These are phyloP conservation scores for Beris morrisii DNA, from an alignment of 2,888 invertebrate genomes.

Conservation along the genomic window DNA sequence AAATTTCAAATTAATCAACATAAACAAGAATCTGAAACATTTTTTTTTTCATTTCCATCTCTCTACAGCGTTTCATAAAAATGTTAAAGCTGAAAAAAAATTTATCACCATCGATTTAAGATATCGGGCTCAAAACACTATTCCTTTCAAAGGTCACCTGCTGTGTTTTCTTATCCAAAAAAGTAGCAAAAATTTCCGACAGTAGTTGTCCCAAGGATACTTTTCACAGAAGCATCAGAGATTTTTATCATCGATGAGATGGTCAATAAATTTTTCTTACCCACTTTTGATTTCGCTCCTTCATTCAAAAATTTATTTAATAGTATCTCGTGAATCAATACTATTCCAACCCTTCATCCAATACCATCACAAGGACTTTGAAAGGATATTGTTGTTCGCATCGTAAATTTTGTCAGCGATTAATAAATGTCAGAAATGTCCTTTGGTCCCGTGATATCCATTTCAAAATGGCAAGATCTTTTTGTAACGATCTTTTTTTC, in stretches of 20 bases:
- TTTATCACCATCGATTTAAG: constrained; percentile 7
- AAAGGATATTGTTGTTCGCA: constrained; percentile 13
- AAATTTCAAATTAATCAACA: constrained; percentile 14
- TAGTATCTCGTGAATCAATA: not conserved
- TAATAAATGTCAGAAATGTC: constrained; percentile 3
- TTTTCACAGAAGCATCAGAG: constrained; percentile 13
- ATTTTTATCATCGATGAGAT: constrained; percentile 4
- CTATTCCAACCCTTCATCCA: constrained; percentile 2
- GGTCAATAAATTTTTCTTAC: constrained; percentile 8
- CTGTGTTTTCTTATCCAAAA: not conserved
- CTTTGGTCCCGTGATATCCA: not conserved
- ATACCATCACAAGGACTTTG: not conserved
- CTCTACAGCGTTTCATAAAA: not conserved
- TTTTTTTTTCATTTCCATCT: constrained; percentile 4
- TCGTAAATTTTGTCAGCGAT: constrained; percentile 12
- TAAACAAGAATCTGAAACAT: not conserved
- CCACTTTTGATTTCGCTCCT: constrained; percentile 19
- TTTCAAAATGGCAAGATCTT: not conserved
- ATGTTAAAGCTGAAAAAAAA: not conserved
- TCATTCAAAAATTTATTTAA: not conserved
- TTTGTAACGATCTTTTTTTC: constrained; percentile 1
- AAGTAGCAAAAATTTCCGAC: no score
- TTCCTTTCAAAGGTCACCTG: constrained; percentile 11
- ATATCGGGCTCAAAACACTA: not conserved
- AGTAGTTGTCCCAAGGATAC: not conserved